phyloP scores from a whole-genome alignment of 2,113 vertebrate species.

The Oreotrochilus melanogaster region DNA sequence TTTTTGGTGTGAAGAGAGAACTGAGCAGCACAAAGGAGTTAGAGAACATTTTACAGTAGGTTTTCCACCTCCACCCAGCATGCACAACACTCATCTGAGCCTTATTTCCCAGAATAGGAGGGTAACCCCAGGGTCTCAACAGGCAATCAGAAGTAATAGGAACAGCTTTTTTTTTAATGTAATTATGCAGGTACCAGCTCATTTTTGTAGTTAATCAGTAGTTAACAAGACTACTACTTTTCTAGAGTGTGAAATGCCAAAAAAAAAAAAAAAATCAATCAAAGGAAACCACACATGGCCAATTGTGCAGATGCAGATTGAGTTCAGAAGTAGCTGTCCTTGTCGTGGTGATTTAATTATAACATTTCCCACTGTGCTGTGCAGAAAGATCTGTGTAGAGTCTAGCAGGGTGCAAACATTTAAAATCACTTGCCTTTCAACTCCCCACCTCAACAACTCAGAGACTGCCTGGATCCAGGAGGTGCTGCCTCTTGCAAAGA shows the following conservation, averaged over 20 bases:
- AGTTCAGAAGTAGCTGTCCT: background rate
- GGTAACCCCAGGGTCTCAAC: background rate
- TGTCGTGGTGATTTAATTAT: background rate
- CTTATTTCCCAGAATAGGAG: background rate
- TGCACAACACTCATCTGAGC: background rate
- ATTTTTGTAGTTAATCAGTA: background rate
- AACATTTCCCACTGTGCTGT: background rate
- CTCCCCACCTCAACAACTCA: background rate
- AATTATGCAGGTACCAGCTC: background rate
- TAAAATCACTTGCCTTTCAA: constrained; percentile 13
- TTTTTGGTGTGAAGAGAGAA: background rate
- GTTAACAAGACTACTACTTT: background rate
- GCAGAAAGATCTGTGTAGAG: constrained; percentile 17
- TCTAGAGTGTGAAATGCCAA: background rate
- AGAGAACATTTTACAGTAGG: background rate
- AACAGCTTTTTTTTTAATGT: background rate
- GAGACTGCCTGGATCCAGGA: background rate
- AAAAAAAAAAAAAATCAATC: background rate
- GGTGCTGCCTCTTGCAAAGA: background rate
- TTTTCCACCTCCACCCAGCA: background rate
- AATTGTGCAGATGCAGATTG: background rate
- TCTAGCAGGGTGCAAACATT: constrained; percentile 16
- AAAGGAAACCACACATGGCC: background rate
- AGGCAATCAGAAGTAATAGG: background rate
- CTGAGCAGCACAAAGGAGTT: background rate